Evolutionary conservation across 2,113 vertebrate genomes (phyloP).

Genomic region (Salvator merianae): DNA sequence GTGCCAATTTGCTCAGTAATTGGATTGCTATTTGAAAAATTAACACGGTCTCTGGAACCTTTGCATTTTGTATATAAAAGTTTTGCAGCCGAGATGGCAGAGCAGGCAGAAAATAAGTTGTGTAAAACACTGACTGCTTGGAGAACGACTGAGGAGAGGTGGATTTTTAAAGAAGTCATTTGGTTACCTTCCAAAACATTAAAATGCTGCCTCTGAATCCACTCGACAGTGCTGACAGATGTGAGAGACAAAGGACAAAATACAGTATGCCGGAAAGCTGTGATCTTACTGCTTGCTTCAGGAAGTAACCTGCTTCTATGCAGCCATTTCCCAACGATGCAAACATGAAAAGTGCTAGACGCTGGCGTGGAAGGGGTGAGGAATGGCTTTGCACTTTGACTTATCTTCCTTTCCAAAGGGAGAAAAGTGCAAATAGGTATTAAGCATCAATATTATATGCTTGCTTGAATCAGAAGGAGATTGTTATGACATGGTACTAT

Average conservation of each 20-base stretch:
- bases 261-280: neutral
- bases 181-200: conserved; percentile 22
- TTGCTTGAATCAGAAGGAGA: neutral
- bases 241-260: conserved; percentile 43
- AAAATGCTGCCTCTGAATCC: conserved; percentile 27
- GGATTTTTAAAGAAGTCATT: conserved; percentile 18
- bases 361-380: neutral
- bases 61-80: conserved; percentile 3
- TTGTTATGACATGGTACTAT: neutral
- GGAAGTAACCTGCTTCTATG: conserved; percentile 14
- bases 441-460: neutral
- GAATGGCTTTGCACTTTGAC: neutral
- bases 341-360: conserved; percentile 19
- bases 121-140: conserved; percentile 23
- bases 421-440: neutral
- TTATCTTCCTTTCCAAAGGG: neutral
- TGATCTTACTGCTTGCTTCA: conserved; percentile 25
- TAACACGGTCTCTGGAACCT: conserved; percentile 54
- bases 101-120: conserved; percentile 3
- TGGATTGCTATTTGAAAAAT: conserved; percentile 78
- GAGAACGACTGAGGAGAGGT: conserved; percentile 40
- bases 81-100: conserved; percentile 23
- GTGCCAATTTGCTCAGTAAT: conserved; percentile 75
- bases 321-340: conserved; percentile 14
- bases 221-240: conserved; percentile 7